These are phyloP conservation scores for Aphaenogaster ashmeadi DNA, from an alignment of 1,140 invertebrate genomes.

Conservation along the genomic window DNA sequence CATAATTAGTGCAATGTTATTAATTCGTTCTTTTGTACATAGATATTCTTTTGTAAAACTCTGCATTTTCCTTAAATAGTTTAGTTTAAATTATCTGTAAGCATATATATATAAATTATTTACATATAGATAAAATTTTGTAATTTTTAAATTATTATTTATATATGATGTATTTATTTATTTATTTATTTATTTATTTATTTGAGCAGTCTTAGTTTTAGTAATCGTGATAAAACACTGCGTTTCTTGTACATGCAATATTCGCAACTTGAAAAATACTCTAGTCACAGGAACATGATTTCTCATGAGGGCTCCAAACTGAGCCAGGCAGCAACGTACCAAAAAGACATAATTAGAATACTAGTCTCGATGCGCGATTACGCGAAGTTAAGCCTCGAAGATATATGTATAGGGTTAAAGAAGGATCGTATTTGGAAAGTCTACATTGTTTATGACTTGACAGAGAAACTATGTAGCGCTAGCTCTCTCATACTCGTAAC, in stretches of 20 bases:
- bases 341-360: slow-evolving; percentile 77
- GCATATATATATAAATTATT: slow-evolving; percentile 22
- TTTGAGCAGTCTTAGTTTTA: slow-evolving; percentile 47
- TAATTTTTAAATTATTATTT: background rate
- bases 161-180: slow-evolving; percentile 64
- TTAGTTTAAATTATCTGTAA: background rate
- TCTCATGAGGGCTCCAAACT: slow-evolving; percentile 36
- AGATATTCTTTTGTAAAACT: slow-evolving; percentile 60
- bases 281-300: slow-evolving; percentile 70
- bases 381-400: slow-evolving; percentile 75
- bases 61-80: slow-evolving; percentile 4
- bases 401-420: slow-evolving; percentile 78
- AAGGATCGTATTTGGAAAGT: slow-evolving; percentile 76
- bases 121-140: slow-evolving; percentile 13
- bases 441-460: slow-evolving; percentile 79
- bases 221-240: slow-evolving; percentile 5
- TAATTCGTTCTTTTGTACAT: slow-evolving; percentile 75
- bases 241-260: slow-evolving; percentile 71
- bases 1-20: slow-evolving; percentile 80
- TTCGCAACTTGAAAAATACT: slow-evolving; percentile 60
- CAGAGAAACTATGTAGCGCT: slow-evolving; percentile 73
- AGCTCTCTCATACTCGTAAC: slow-evolving; percentile 71
- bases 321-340: slow-evolving; percentile 71
- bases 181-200: slow-evolving; percentile 62
- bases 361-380: slow-evolving; percentile 69